A percentile compares a stretch with the other conserved stretches of the same genome.
Evolutionary conservation across 2,113 vertebrate genomes (phyloP).

Genomic region (Vulpes lagopus): DNA sequence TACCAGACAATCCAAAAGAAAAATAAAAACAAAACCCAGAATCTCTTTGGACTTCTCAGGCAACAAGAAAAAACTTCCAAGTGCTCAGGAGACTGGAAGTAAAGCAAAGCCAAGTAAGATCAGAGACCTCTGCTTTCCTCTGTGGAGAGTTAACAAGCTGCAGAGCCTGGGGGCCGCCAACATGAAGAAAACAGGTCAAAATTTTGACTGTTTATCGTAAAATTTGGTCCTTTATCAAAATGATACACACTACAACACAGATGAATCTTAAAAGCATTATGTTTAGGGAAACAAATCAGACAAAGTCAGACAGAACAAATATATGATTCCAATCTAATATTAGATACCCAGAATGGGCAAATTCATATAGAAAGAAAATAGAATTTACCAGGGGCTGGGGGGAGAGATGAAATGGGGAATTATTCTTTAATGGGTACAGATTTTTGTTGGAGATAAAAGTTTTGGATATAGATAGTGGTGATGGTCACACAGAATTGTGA

Average conservation of each 20-base stretch:
- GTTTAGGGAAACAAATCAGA: slow-evolving; percentile 20
- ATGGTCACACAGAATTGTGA: neutral
- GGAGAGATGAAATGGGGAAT: neutral
- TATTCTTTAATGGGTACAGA: neutral
- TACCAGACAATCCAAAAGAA: slow-evolving; percentile 38
- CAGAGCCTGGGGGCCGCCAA: neutral
- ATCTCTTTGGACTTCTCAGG: neutral
- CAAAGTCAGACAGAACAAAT: neutral
- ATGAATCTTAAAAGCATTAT: neutral
- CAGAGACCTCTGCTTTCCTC: slow-evolving; percentile 28
- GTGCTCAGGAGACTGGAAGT: neutral
- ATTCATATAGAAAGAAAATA: neutral
- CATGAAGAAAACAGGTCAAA: slow-evolving; percentile 18
- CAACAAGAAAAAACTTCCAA: neutral
- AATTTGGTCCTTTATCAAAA: neutral
- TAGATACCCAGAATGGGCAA: neutral
- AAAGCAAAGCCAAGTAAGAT: neutral
- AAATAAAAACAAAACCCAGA: slow-evolving; percentile 40
- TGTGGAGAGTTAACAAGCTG: neutral
- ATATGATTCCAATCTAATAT: neutral
- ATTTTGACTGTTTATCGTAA: slow-evolving; percentile 50
- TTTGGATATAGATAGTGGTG: neutral
- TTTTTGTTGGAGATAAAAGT: neutral
- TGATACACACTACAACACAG: neutral
- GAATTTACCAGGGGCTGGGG: neutral